These are phyloP conservation scores for Sardina pilchardus DNA, from an alignment of 2,113 vertebrate genomes.

Conservation along the genomic window DNA sequence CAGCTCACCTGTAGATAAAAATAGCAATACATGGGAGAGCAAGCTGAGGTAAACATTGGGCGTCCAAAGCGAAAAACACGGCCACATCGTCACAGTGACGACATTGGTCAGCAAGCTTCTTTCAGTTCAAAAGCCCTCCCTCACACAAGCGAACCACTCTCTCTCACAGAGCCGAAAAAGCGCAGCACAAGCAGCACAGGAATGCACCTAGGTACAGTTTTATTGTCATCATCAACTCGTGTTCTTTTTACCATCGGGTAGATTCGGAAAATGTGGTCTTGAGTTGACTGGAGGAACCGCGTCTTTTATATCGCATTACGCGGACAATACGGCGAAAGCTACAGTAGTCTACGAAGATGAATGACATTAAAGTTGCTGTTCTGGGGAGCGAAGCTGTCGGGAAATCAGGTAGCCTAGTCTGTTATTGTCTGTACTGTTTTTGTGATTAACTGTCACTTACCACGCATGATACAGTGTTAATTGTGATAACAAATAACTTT, in stretches of 20 bases:
- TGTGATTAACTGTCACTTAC: neutral
- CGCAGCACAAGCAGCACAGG: neutral
- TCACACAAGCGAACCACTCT: neutral
- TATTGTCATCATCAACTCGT: neutral
- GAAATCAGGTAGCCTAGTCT: constrained; percentile 80
- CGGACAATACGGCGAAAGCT: neutral
- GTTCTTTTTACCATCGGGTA: neutral
- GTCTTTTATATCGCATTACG: neutral
- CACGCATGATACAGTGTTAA: neutral
- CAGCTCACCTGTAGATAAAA: neutral
- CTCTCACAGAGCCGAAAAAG: neutral
- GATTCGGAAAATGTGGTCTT: neutral
- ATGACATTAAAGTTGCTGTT: constrained; percentile 77
- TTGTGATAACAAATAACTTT: neutral
- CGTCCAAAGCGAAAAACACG: neutral
- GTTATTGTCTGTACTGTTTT: neutral
- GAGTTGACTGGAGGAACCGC: neutral
- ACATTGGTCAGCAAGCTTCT: constrained; percentile 15
- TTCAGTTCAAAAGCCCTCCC: constrained; percentile 1
- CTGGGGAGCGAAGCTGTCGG: constrained; percentile 79
- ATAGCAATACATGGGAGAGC: neutral
- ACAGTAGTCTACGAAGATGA: constrained; percentile 71
- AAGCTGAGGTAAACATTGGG: neutral
- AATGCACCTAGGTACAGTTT: neutral
- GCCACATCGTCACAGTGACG: constrained; percentile 39